Evolutionary conservation across 1,140 invertebrate genomes (phyloP), one percentile per base, ranked within the genome.

Genomic region (Saccostrea echinata): DNA sequence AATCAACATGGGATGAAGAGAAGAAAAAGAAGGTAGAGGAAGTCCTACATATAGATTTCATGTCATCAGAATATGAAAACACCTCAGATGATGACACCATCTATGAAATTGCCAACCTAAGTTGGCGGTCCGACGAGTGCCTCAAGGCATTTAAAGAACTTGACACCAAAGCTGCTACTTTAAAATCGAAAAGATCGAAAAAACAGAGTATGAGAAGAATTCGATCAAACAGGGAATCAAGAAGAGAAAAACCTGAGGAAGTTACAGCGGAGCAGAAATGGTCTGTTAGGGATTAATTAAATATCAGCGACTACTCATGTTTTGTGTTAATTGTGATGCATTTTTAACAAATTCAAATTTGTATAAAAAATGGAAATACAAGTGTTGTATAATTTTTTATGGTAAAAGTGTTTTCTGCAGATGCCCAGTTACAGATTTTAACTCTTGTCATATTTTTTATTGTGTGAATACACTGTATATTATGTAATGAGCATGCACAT

Each of bases 371-470:
- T 8, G 43, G 43, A 43, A 43, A 43, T n/a, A 21, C 21, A 64
- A n/a, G 18, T 64, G 24, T 64, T 64, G 57, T 64, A 24, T 64
- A 64, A n/a, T 64, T 64, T 64, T 64, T 64, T 64, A 64, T 64
- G 0, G 57, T 64, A n/a, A 64, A 21, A n/a, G 21, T 64, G 4
- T 64, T 64, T 4, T 11, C 21, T 12, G 21, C 21, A 16, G 21
- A 57, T 16, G 21, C 21, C 1, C 21, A 21, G 55, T 21, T 21
- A 57, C 21, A n/a, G 21, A 16, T 57, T 57, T 57, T 21, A 57
- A 57, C 11, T 12, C 24, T 64, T 64, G 57, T 64, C 16, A 64
- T 21, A 64, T 64, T 64, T 21, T 24, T 61, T 61, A 21, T 64
- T 64, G 57, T 64, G 57, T 64, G 24, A 43, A 43, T 43, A 43